Conservation (phyloP, 2,113 vertebrate species). For the Procavia capensis region DNA sequence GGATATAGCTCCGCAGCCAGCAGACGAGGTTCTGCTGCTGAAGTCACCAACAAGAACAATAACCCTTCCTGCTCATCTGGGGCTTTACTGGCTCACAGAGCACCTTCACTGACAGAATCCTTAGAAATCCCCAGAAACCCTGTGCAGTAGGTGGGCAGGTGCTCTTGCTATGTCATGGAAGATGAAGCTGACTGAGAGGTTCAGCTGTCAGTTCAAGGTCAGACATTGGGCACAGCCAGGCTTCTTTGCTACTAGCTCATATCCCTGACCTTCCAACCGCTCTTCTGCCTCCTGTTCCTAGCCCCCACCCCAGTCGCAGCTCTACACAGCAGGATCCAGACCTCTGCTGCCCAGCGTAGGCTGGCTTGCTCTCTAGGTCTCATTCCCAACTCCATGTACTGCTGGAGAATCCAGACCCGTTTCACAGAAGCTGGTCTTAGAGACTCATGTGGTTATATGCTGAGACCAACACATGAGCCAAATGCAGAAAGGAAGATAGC, state of each 20-base stretch:
- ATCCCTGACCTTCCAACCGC: neutral
- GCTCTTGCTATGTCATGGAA: neutral
- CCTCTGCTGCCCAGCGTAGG: neutral
- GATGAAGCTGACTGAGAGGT: neutral
- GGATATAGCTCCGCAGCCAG: constrained; percentile 57
- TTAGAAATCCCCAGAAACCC: constrained; percentile 21
- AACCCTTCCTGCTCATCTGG: neutral
- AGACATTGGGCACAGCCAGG: accelerated
- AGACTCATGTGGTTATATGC: neutral
- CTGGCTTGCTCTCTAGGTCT: neutral
- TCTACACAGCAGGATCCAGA: neutral
- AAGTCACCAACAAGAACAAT: constrained; percentile 26
- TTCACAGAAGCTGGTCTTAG: neutral
- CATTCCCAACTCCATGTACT: neutral
- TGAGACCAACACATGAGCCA: neutral
- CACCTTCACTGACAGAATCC: neutral
- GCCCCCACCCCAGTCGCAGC: neutral
- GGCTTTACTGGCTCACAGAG: neutral
- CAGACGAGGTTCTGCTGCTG: constrained; percentile 38
- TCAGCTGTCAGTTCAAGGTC: neutral
- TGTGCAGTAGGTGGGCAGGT: neutral
- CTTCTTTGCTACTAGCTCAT: neutral
- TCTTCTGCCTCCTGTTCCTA: neutral
- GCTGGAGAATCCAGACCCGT: neutral
- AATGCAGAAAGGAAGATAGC: neutral